A percentile compares a stretch with the other conserved stretches of the same genome.
Conservation (phyloP, 2,888 invertebrate genomes). For the Chymomyza procnemis region DNA sequence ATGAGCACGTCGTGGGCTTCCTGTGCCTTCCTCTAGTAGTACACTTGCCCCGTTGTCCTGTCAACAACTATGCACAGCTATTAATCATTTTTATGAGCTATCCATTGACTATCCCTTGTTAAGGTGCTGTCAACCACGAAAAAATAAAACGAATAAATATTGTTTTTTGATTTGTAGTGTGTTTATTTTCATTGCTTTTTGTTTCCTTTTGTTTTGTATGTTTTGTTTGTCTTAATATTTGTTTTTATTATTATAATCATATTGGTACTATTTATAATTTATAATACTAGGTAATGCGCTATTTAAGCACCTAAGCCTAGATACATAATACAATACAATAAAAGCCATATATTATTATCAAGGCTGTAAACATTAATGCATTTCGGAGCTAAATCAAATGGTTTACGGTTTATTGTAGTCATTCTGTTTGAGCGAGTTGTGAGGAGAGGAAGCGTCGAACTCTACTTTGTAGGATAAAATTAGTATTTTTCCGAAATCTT, state of each 20-base stretch:
- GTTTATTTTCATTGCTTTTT: slow-evolving; percentile 58
- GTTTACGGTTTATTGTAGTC: too few relatives aligned
- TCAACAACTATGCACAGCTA: slow-evolving; percentile 24
- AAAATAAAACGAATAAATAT: background rate
- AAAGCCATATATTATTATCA: slow-evolving; percentile 42
- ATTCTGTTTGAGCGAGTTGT: too few relatives aligned
- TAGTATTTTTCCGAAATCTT: too few relatives aligned
- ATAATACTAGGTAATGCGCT: slow-evolving; percentile 66
- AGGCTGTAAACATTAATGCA: background rate
- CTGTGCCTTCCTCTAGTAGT: slow-evolving; percentile 17
- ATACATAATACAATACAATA: slow-evolving; percentile 47
- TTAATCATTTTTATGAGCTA: slow-evolving; percentile 44
- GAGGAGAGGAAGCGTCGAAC: too few relatives aligned
- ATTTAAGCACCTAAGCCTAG: slow-evolving; percentile 50
- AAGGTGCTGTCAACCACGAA: background rate
- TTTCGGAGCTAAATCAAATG: background rate
- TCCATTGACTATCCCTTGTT: background rate
- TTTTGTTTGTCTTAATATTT: slow-evolving; percentile 12
- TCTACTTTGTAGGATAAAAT: too few relatives aligned
- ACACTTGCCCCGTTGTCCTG: slow-evolving; percentile 13
- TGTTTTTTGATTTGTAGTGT: slow-evolving; percentile 61
- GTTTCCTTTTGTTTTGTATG: slow-evolving; percentile 27
- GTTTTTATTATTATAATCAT: background rate
- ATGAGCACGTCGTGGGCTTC: slow-evolving; percentile 41
- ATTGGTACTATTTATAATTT: slow-evolving; percentile 24